Base-by-base conservation (phyloP, 2,113 vertebrate genomes). In the Indicator maculatus region DNA sequence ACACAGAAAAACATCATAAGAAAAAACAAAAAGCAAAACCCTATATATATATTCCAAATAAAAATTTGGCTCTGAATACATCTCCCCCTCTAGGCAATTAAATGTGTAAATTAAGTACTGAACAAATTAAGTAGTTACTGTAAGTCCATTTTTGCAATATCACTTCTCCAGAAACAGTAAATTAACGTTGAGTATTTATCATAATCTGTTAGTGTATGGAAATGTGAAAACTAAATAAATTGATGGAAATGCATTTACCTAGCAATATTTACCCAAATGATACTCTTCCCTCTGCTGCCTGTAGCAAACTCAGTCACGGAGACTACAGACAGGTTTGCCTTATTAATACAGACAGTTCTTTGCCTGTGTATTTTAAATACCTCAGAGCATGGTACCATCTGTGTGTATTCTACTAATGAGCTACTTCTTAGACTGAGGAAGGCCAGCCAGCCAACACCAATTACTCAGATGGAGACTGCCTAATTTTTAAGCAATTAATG, bases 401-500 rank as follows among this genome's bases (percentile, higher is more conserved):
- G 97, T 97, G 96, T 97, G 88, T 97, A 88, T 95, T 97, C 96
- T 95, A 89, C 96, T 97, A 98, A 97, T 96, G 96, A 98, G 97
- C 92, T 98, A 31, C 75, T 96, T 69, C 90, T 93, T 96, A 92
- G 83, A 88, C 74, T 28, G 53, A 77, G 88, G 86, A 96, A 96
- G 96, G 94, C 97, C 96, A 95, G 90, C 93, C 93, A 97, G 92
- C 96, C 96, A 97, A 88, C 93, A 94, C 89, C 72, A 50, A 97
- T 97, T 97, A 97, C 88, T 97, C 95, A 97, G 92, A 97, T 87
- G 91, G 86, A 96, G 89, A 93, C 69, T 90, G 86, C 81, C 97
- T 97, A 97, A 97, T 97, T 97, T 97, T 96, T 77, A 96, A 95
- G 89, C 66, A 96, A 96, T 96, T 97, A 97, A 96, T 91, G 93